These are phyloP conservation scores for Parnassius apollo DNA, from an alignment of 2,888 invertebrate species.

Conservation along the genomic window DNA sequence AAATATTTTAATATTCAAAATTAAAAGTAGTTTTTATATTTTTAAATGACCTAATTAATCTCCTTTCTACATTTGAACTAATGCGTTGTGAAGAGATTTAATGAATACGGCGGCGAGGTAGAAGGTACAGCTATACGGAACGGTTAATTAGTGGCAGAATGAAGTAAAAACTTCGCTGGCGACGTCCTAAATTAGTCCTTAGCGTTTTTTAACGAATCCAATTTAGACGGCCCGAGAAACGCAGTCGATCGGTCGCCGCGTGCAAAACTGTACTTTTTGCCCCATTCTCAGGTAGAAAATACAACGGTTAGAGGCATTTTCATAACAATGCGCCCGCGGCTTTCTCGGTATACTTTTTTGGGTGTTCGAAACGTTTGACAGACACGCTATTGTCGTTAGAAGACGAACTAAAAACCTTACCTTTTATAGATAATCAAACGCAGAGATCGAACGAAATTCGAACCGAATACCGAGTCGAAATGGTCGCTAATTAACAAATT, in stretches of 20 bases:
- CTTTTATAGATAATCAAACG: constrained; percentile 68
- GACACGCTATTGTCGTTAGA: constrained; percentile 77
- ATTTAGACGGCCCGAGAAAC: constrained; percentile 65
- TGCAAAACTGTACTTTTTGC: constrained; percentile 74
- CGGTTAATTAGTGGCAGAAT: constrained; percentile 44
- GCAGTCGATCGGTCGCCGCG: constrained; percentile 63
- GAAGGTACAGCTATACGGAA: constrained; percentile 35
- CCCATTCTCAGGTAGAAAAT: constrained; percentile 71
- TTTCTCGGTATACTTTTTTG: constrained; percentile 72
- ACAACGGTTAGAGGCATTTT: constrained; percentile 74
- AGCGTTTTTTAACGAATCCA: constrained; percentile 67
- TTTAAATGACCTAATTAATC: background rate
- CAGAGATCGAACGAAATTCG: constrained; percentile 56
- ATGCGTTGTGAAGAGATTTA: constrained; percentile 28
- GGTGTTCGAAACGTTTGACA: constrained; percentile 67
- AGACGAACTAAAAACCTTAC: constrained; percentile 70
- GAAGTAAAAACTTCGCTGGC: constrained; percentile 64
- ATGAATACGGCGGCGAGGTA: constrained; percentile 39
- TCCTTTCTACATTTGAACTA: constrained; percentile 28
- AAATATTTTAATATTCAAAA: background rate
- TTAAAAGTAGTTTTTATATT: background rate
- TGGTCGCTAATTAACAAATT: constrained; percentile 60
- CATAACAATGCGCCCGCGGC: constrained; percentile 78
- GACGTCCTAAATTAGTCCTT: constrained; percentile 69
- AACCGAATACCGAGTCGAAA: constrained; percentile 54